Evolutionary conservation across 2,113 vertebrate species (phyloP), one percentile per base, ranked within the genome.

Genomic region (Corythoichthys haematopterus): DNA sequence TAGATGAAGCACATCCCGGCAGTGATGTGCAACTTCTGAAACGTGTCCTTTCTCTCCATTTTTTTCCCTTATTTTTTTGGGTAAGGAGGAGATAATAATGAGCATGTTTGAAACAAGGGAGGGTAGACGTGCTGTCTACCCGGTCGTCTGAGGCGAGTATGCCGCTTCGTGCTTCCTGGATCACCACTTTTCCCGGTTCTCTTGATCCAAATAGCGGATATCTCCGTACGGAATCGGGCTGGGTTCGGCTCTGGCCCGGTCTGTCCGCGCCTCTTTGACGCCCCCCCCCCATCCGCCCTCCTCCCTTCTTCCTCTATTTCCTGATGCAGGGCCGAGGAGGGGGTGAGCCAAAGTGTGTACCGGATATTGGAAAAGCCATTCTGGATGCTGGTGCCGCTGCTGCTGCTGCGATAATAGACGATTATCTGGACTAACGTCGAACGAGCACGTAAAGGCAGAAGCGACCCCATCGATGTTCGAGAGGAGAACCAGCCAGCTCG

Each of bases 321-420:
- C 84, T 82, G 72, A 86, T 83, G 83, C 85, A 84, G 80, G 82
- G 75, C 78, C 74, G 65, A 80, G 87, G 76, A 77, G 84, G 79
- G 77, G 82, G 75, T 65, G 85, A n/a, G 81, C 80, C 80, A 69
- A 88, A 88, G 82, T 84, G 84, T 87, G 84, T 80, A 88, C 88
- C 88, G 87, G 88, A 90, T 88, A 90, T 90, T 87, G 88, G 87
- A 86, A 88, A 90, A 87, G 53, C 87, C 85, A 88, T 84, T 86
- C 87, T 86, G 80, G 84, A 83, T 57, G 74, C 80, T 72, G 80
- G 78, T 84, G 83, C 82, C 76, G 82, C 71, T 74, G 72, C 71
- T 84, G 83, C 82, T 76, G 80, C 71, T 74, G 72, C 71, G 77
- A 88, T 82, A 70, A 78, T 72, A 80, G 80, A 84, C 81, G 36